Base-by-base conservation (phyloP, 2,113 vertebrate species). In the Aspidoscelis tigris region DNA sequence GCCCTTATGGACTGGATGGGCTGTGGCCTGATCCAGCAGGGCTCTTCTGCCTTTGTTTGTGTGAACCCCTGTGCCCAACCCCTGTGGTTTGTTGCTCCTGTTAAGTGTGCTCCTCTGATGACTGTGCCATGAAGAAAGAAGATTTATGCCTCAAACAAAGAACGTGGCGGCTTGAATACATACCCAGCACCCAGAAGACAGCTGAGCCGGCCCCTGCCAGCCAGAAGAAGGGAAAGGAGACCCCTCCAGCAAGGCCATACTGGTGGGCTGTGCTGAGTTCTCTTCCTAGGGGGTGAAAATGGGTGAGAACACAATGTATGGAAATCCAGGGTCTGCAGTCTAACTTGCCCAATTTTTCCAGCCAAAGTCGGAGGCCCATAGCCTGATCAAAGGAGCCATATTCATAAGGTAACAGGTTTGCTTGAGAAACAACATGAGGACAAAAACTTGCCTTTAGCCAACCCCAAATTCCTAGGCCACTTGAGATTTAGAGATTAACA, bases 161-260 rank as follows among this genome's bases (percentile, higher is more conserved):
- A 65, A 50, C 14, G 18, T 4, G 9, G 26, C 3, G 2, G 3
- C n/a, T 24, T 3, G 39, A 1, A 76, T 44, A 88, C 96, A 96
- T 87, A 98, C 98, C 98, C 39, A 98, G 92, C 79, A 98, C 95
- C 98, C 98, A 98, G 93, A 98, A 98, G 79, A 98, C 97, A 0
- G 97, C 97, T 0, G 97, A 92, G 47, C 98, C 98, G 0, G 98
- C 98, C 2, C 98, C 98, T 0, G 98, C 98, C 86, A 98, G 91
- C 98, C 98, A 98, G 96, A 98, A 98, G 71, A 98, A 97, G 1
- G 98, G 98, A 16, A 98, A 96, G 79, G 97, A 97, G 39, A 98
- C 79, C 0, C 91, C 96, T 55, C 97, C 97, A 0, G 97, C 97
- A 86, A 98, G 92, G 26, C 97, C 94, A 61, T 97, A 95, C 93